These are phyloP conservation scores for Anaspis maculata DNA, from an alignment of 2,888 invertebrate species.

Conservation along the genomic window DNA sequence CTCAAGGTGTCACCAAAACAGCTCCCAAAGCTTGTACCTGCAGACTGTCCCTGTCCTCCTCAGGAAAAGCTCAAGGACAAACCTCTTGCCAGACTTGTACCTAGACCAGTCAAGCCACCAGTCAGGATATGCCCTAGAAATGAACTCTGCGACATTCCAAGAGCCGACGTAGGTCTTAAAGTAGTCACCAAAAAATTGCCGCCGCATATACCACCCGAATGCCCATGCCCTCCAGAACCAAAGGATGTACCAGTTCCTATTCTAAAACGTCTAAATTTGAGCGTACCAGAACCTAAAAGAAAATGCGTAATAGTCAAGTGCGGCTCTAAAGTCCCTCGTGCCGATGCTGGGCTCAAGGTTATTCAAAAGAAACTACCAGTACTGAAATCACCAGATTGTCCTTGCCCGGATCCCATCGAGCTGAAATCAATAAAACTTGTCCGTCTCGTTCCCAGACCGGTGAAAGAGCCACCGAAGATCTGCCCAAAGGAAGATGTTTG, in stretches of 20 bases:
- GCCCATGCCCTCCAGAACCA: neutral
- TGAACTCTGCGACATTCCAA: neutral
- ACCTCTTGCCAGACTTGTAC: neutral
- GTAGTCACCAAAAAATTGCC: neutral
- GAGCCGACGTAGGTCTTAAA: neutral
- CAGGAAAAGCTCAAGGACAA: neutral
- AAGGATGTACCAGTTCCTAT: neutral
- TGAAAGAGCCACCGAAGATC: slow-evolving; percentile 7
- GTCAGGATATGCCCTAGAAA: neutral
- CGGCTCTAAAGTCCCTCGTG: neutral
- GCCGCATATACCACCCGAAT: neutral
- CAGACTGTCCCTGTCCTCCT: slow-evolving; percentile 9
- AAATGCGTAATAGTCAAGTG: neutral
- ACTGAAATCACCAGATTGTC: slow-evolving; percentile 7
- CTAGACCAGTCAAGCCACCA: neutral
- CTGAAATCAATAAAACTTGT: slow-evolving; percentile 7
- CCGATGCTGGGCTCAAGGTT: neutral
- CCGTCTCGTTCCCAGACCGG: slow-evolving; percentile 7
- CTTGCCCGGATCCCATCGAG: slow-evolving; percentile 8
- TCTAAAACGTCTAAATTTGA: neutral
- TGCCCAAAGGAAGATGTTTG: slow-evolving; percentile 6
- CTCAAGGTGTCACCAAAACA: slow-evolving; percentile 5
- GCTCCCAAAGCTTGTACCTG: slow-evolving; percentile 5
- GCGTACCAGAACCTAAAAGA: neutral
- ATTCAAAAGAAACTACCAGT: slow-evolving; percentile 6